Evolutionary conservation across 2,888 invertebrate genomes (phyloP).

Genomic region (Nudaria mundana): DNA sequence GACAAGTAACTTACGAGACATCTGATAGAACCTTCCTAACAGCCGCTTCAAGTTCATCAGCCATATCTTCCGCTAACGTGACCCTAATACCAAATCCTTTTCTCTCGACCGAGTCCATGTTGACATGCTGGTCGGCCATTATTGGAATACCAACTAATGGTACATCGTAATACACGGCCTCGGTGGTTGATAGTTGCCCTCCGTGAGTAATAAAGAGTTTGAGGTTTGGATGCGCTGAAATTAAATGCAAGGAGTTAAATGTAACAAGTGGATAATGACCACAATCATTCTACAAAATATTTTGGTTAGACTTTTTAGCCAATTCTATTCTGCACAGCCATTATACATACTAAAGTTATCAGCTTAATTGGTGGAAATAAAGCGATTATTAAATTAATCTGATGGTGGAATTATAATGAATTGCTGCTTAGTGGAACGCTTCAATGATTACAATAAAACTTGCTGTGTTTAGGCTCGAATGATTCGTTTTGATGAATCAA

Average conservation of each 20-base stretch:
- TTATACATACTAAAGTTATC: too few species aligned
- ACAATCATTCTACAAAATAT: too few species aligned
- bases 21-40: constrained; percentile 45
- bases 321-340: too few species aligned
- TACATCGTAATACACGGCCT: constrained; percentile 61
- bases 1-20: constrained; percentile 29
- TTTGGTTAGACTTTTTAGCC: too few species aligned
- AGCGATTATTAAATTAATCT: too few species aligned
- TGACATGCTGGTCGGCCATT: constrained; percentile 53
- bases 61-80: constrained; percentile 41
- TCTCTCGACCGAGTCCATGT: constrained; percentile 45
- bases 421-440: too few species aligned
- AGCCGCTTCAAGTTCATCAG: constrained; percentile 37
- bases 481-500: neutral
- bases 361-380: too few species aligned
- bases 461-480: too few species aligned
- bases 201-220: constrained; percentile 62
- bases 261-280: too few species aligned
- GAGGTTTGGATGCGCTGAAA: constrained; percentile 54
- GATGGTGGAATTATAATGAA: too few species aligned
- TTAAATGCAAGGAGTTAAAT: neutral
- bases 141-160: constrained; percentile 61
- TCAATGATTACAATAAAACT: too few species aligned
- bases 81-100: constrained; percentile 55
- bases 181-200: constrained; percentile 60